Base-by-base conservation (phyloP, 2,888 invertebrate species). In the Nomada ferruginata region DNA sequence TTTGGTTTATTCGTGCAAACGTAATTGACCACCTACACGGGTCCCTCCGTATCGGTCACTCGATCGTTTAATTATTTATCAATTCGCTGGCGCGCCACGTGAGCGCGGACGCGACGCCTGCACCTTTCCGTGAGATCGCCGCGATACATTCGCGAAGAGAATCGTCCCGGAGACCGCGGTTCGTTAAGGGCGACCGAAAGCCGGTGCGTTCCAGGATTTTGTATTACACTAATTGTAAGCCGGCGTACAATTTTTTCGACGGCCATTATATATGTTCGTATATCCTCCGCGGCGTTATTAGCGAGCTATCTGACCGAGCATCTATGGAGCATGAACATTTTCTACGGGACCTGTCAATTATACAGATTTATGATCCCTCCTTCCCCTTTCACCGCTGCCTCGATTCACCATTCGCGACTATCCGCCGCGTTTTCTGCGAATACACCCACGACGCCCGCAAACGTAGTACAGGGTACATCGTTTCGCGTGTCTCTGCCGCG, bases 311-410 rank as follows among this genome's bases (percentile, higher is more conserved):
- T 88, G 79, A 55, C 68, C 85, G 84, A 72, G 84, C 83, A 86
- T 88, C 90, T 88, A 85, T 86, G 84, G 83, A 70, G 76, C 83
- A 79, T 47, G 82, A 85, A 79, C 85, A 75, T 82, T 82, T 88
- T 88, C 89, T 76, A 79, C 86, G 85, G 85, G 79, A 85, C 84
- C 91, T 92, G 92, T 92, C 92, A 92, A 92, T 92, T 92, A 92
- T 89, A 90, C 90, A 91, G 92, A 92, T 92, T 92, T 92, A 92
- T 90, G 91, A 91, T 84, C 70, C 36, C 68, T 79, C 66, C 72
- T 71, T 69, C 60, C 68, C 66, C 71, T 23, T 57, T 72, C 50
- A 0, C 5, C 69, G 11, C n/a, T 20, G 23, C 4, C 26, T n/a
- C 47, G 23, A 50, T 3, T 47, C 44, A 47, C 64, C 47, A n/a